Base-by-base conservation (phyloP, 2,888 invertebrate species). In the Pemphredon lugubris region DNA sequence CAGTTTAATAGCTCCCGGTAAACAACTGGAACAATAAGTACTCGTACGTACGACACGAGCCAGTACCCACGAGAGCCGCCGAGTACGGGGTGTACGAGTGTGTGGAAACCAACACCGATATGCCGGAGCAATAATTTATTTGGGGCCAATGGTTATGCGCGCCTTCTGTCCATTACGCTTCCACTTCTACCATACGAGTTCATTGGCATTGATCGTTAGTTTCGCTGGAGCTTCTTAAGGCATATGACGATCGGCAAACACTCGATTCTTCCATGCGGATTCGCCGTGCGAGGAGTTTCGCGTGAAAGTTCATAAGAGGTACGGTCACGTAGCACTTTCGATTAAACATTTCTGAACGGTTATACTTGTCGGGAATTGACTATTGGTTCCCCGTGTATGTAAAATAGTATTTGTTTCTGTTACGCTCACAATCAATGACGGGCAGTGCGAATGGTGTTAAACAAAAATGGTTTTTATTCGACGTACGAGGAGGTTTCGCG, bases 51-150 rank as follows among this genome's bases (percentile, higher is more conserved):
- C n/a, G n/a, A n/a, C n/a, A n/a, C n/a, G n/a, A n/a, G n/a, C n/a
- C n/a, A 5, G 5, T 40, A 40, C 26, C 26, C 4, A 26, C 26
- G 7, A 26, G 3, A 26, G 26, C 26, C 26, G n/a, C n/a, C n/a
- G n/a, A n/a, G n/a, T 26, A 26, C 26, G 7, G 26, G 26, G 26
- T 26, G 26, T 26, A 16, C 14, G 9, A 14, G 16, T 9, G 16
- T 16, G 21, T 9, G 4, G 2, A 40, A 18, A 42, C 42, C 18
- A 44, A 55, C 18, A 18, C 45, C n/a, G 23, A n/a, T 21, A 37
- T 1, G n/a, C 11, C 20, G 14, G 14, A 58, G 45, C n/a, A n/a
- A 59, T 75, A 70, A 75, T 66, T 75, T 37, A 71, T 73, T 53
- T 63, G 13, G 44, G 40, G 55, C 16, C 60, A 32, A 42, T 21